phyloP scores from a whole-genome alignment of 2,888 invertebrate genomes.

The Eupithecia exiguata region DNA sequence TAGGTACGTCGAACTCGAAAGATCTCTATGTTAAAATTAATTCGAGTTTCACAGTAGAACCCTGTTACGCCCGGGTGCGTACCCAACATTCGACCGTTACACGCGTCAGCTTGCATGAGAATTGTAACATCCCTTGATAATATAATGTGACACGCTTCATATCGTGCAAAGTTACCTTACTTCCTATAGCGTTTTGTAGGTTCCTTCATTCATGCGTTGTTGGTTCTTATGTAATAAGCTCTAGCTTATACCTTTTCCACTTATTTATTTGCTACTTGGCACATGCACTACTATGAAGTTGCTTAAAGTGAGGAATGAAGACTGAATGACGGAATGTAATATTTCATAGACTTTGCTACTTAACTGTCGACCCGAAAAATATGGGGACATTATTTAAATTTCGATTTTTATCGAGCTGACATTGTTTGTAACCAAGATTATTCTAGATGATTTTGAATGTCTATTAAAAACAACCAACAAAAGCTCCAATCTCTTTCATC shows the following conservation, averaged over 20 bases:
- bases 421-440: too few species aligned
- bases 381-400: too few species aligned
- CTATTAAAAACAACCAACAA: constrained; percentile 18
- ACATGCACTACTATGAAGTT: too few species aligned
- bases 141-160: constrained; percentile 32
- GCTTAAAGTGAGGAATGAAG: too few species aligned
- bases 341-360: too few species aligned
- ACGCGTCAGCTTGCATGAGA: constrained; percentile 59
- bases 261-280: too few species aligned
- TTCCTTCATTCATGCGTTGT: constrained; percentile 6
- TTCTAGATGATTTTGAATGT: constrained; percentile 3
- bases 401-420: too few species aligned
- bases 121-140: constrained; percentile 42
- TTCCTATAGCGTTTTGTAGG: constrained; percentile 6
- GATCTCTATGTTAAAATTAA: neutral
- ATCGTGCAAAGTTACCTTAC: constrained; percentile 17
- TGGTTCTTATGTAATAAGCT: constrained; percentile 4
- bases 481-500: constrained; percentile 27
- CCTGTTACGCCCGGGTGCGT: constrained; percentile 51
- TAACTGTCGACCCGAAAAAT: too few species aligned
- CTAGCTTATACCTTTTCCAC: neutral
- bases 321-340: too few species aligned
- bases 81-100: constrained; percentile 56
- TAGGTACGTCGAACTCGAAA: neutral
- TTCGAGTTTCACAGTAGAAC: constrained; percentile 36